Conservation (phyloP, 2,113 vertebrate species). For the Oreotrochilus melanogaster region DNA sequence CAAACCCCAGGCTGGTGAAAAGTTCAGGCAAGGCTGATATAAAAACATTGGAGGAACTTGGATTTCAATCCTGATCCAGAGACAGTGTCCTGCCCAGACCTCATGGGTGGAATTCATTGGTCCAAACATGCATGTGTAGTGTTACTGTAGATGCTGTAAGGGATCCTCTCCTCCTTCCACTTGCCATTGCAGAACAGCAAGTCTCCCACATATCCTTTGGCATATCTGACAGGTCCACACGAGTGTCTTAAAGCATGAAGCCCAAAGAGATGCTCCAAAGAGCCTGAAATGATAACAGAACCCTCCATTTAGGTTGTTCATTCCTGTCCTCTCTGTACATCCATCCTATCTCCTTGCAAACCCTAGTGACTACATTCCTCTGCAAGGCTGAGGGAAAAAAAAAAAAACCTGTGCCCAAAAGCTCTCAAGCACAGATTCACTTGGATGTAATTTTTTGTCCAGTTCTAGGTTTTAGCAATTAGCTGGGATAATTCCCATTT, state of each 20-base stretch:
- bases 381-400: neutral
- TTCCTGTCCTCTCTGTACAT: neutral
- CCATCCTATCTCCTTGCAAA: neutral
- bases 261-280: neutral
- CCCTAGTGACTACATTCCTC: neutral
- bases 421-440: neutral
- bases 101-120: neutral
- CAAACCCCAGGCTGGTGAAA: neutral
- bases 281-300: neutral
- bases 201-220: neutral
- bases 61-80: neutral
- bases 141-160: neutral
- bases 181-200: neutral
- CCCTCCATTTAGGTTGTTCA: neutral
- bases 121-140: accelerated
- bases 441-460: neutral
- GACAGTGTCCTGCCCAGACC: neutral
- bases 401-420: neutral
- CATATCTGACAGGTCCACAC: neutral
- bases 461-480: neutral
- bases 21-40: neutral
- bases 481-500: neutral
- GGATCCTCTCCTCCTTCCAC: neutral
- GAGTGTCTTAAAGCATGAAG: neutral
- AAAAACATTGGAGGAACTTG: neutral